phyloP scores from a whole-genome alignment of 2,113 vertebrate species.

The Trachemys scripta region DNA sequence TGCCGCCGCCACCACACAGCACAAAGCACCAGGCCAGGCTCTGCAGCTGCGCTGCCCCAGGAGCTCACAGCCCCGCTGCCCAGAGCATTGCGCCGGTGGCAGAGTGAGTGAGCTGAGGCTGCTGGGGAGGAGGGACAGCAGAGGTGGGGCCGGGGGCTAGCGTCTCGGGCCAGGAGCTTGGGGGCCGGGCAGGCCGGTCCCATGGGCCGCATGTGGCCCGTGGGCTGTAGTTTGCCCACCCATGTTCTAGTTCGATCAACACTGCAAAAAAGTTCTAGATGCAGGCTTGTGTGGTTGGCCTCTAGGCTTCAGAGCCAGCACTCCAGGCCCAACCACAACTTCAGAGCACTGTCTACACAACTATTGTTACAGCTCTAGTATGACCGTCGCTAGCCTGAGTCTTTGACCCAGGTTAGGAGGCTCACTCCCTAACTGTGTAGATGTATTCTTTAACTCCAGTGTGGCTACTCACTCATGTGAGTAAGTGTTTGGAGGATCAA shows the following conservation, averaged over 20 bases:
- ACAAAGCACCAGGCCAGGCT: no score
- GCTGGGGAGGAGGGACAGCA: no score
- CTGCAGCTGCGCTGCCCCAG: no score
- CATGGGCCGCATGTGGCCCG: no score
- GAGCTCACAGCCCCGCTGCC: no score
- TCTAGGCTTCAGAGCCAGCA: neutral
- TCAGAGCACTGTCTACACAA: neutral
- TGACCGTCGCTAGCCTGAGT: neutral
- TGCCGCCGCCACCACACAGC: no score
- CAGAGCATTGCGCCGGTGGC: no score
- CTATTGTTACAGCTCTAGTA: neutral
- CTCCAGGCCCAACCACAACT: neutral
- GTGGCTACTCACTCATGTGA: neutral
- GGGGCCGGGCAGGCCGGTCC: no score
- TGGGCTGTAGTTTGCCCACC: no score
- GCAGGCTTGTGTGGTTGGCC: neutral
- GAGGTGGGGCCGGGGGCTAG: no score
- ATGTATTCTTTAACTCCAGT: neutral
- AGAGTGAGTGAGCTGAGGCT: no score
- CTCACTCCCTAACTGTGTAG: neutral
- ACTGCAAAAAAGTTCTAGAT: neutral
- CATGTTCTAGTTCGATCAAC: neutral
- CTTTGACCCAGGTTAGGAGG: neutral
- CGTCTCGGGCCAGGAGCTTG: no score
- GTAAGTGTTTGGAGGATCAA: neutral